Conservation (phyloP, 30 jellyfish, hydroid and myxozoan species). For the Cassiopea andromeda region DNA sequence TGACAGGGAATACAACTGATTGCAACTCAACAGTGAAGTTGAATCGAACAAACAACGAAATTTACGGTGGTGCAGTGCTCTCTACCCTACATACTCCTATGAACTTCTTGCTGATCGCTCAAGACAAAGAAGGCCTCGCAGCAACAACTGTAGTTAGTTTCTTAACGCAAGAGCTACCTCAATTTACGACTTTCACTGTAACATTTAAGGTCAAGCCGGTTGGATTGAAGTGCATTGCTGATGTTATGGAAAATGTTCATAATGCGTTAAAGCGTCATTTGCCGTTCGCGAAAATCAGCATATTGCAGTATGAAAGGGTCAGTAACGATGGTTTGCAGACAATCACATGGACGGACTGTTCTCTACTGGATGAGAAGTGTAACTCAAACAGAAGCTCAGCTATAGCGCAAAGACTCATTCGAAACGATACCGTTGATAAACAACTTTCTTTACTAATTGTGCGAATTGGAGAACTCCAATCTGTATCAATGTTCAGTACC, state of each 20-base stretch:
- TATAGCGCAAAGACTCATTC: neutral
- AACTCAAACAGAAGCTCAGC: neutral
- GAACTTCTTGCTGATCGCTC: slow-evolving; percentile 28
- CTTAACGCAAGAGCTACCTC: neutral
- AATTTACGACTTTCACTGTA: slow-evolving; percentile 14
- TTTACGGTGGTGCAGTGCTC: neutral
- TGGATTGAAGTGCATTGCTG: neutral
- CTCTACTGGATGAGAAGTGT: slow-evolving; percentile 19
- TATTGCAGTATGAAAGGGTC: neutral
- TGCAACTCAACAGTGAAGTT: slow-evolving; percentile 44
- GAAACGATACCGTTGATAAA: neutral
- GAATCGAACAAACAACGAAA: slow-evolving; percentile 41
- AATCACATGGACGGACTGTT: slow-evolving; percentile 57
- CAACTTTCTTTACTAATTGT: slow-evolving; percentile 1
- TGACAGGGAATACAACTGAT: neutral
- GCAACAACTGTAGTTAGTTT: slow-evolving; percentile 35
- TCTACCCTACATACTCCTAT: neutral
- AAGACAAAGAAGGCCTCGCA: slow-evolving; percentile 48
- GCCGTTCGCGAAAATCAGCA: slow-evolving; percentile 4
- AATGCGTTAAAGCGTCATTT: slow-evolving; percentile 5
- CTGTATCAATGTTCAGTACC: slow-evolving; percentile 17
- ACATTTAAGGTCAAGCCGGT: slow-evolving; percentile 2
- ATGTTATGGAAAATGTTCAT: neutral
- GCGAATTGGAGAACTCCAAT: neutral
- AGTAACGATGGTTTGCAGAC: neutral